These are phyloP conservation scores for Apolygus lucorum DNA, from an alignment of 1,140 invertebrate species.

Conservation along the genomic window DNA sequence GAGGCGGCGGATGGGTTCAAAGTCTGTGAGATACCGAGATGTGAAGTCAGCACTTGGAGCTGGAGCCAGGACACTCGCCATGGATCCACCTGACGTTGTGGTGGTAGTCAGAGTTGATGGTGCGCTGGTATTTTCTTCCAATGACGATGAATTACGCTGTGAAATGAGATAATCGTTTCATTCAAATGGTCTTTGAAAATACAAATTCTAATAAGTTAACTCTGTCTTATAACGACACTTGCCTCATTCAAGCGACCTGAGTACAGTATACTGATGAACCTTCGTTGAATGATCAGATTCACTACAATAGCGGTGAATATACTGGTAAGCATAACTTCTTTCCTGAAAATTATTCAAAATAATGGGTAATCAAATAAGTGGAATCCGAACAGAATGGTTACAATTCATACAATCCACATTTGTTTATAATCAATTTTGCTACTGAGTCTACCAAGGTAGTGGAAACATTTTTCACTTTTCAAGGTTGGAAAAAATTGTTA, in stretches of 20 bases:
- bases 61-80: background rate
- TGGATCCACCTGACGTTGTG: slow-evolving; percentile 24
- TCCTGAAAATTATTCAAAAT: no score
- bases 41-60: slow-evolving; percentile 34
- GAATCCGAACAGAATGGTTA: no score
- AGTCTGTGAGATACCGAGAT: slow-evolving; percentile 77
- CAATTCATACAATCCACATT: no score
- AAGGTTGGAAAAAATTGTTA: no score
- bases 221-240: background rate
- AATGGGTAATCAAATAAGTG: no score
- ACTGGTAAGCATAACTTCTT: slow-evolving; percentile 62
- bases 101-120: no score
- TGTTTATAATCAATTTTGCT: no score
- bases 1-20: slow-evolving; percentile 71
- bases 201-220: background rate
- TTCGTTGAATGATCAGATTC: slow-evolving; percentile 47
- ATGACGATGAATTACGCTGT: no score
- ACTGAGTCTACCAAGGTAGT: no score
- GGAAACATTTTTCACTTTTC: no score
- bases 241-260: background rate
- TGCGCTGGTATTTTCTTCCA: no score
- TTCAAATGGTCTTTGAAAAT: background rate
- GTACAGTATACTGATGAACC: slow-evolving; percentile 17
- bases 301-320: slow-evolving; percentile 52
- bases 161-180: background rate